Evolutionary conservation across 2,888 invertebrate species (phyloP), one percentile per base, ranked within the genome.

Genomic region (Octodonta nipae): DNA sequence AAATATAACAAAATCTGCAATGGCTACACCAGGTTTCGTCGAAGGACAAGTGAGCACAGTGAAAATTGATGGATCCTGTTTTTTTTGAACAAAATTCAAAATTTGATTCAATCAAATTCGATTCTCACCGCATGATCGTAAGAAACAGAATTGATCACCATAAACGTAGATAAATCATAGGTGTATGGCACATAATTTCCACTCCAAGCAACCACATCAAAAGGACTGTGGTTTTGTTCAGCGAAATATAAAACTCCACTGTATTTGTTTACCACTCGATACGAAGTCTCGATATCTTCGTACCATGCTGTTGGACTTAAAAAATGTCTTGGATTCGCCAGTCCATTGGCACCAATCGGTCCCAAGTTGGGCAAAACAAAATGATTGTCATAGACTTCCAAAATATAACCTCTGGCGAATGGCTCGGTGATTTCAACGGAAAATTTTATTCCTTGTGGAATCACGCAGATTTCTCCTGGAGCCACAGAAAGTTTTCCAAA

Each of bases 201-300:
- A 60, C 95, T 92, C 96, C 96, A 96, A 12, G 92, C 95, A 2
- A 93, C 92, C 17, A 96, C 95, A 66, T 98, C 92, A 61, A 93
- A 98, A 2, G 91, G 88, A 12, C 85, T 87, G 63, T 93, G 92
- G 42, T 71, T 67, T 63, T 93, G 95, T 41, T 70, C 63, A 0
- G 88, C 84, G 38, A 69, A 65, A 61, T 95, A 96, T 22, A 95
- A 61, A 10, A 71, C 70, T 0, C 93, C 92, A 59, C 95, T 95
- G 56, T 75, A 98, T 62, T 98, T 98, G 52, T 71, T 75, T 34
- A 91, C 66, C 26, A 96, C 75, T 51, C 74, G 71, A 59, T 75
- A 91, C 3, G 68, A 57, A n/a, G 57, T 49, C 2, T 82, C 76
- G 16, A 65, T 56, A 54, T 93, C 88, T 51, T 91, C 85, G 58